These are phyloP conservation scores for Montipora foliosa DNA, from an alignment of 64 coral and sea anemone genomes.

Conservation along the genomic window DNA sequence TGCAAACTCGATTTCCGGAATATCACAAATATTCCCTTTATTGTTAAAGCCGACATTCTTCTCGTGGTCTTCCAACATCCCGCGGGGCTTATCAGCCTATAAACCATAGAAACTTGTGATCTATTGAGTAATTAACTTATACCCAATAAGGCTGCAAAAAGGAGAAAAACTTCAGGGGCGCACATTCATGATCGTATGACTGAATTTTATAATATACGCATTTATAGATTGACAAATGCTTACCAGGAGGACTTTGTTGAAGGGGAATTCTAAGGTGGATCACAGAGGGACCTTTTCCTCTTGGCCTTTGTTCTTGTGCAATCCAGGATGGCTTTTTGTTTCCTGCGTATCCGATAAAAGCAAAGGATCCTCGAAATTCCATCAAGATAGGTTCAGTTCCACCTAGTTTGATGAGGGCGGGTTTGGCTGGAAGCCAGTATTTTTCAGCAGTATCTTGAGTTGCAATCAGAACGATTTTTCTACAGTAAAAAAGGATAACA, in stretches of 20 bases:
- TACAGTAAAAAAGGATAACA: not conserved
- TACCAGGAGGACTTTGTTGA: not conserved
- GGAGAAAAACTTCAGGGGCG: no score
- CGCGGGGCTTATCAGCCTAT: no score
- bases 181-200: no score
- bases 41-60: no score
- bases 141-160: no score
- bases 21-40: no score
- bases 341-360: conserved; percentile 21
- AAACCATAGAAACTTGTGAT: no score
- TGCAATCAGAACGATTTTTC: conserved; percentile 16
- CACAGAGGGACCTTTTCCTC: conserved; percentile 33
- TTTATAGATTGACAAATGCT: not conserved
- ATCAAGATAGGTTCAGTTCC: not conserved
- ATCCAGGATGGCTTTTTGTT: conserved; percentile 34
- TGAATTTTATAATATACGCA: no score
- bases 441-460: conserved; percentile 33
- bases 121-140: no score
- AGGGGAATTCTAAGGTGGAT: conserved; percentile 18
- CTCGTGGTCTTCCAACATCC: no score
- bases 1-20: no score
- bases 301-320: not conserved
- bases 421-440: not conserved
- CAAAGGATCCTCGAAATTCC: conserved; percentile 13
- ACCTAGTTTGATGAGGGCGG: conserved; percentile 3